phyloP scores from a whole-genome alignment of 1,140 invertebrate species.

The Pseudoatta argentina region DNA sequence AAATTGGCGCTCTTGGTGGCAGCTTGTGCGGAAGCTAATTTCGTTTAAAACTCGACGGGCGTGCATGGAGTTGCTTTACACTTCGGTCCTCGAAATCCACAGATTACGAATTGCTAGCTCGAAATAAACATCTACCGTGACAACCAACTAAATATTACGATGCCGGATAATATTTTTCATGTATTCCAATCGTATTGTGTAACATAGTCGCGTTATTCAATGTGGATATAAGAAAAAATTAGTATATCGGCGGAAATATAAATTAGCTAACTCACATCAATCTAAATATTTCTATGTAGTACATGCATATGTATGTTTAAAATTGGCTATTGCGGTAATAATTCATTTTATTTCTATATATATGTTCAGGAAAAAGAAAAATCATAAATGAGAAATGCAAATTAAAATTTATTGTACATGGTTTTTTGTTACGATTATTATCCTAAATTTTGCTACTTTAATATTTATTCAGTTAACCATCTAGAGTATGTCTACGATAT shows the following conservation, averaged over 20 bases:
- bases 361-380: neutral
- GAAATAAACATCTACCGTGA: neutral
- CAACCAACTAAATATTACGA: constrained; percentile 24
- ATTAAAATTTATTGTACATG: neutral
- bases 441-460: neutral
- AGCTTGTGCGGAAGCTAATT: constrained; percentile 60
- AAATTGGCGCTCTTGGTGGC: constrained; percentile 66
- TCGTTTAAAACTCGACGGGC: constrained; percentile 41
- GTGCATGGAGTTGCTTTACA: neutral
- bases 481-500: no score
- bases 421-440: neutral
- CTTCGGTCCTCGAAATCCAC: constrained; percentile 16
- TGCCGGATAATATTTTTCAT: constrained; percentile 11
- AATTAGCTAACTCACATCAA: constrained; percentile 3
- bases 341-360: neutral
- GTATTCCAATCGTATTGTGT: neutral
- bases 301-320: neutral
- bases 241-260: neutral
- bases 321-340: constrained; percentile 15
- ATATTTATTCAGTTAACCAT: neutral
- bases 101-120: constrained; percentile 44
- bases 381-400: neutral
- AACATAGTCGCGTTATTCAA: neutral
- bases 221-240: neutral
- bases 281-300: neutral